Base-by-base conservation (phyloP, 1,140 invertebrate species). In the Drosophila triauraria region DNA sequence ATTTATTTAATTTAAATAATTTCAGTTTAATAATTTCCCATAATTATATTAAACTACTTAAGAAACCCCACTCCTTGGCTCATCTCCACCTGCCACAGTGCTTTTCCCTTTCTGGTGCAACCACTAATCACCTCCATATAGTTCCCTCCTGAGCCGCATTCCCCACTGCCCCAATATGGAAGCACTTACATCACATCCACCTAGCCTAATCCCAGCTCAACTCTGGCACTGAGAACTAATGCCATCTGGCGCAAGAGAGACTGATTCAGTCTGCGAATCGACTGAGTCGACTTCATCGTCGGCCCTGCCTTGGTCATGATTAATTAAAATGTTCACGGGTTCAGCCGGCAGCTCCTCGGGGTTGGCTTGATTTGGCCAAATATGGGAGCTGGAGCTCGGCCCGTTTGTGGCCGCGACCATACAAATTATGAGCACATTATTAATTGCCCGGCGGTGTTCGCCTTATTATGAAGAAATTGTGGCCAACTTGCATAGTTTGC, bases 371-470 rank as follows among this genome's bases (percentile, higher is more conserved):
- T 25, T 23, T 42, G n/a, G 51, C 85, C 74, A 65, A 78, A 88
- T 80, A 87, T 75, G 85, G 85, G 61, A 3, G 20, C 20, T 9
- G 62, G 42, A 40, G 64, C 38, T 59, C 44, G 48, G 69, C 81
- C 78, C 65, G 67, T 87, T 87, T 80, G 48, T 76, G 85, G 78
- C 54, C 48, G 60, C 48, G 62, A 68, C 75, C 78, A 86, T 86
- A 91, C 82, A 91, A 90, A 90, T 90, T 90, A 91, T 90, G 86
- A 91, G 86, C 79, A 72, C 82, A 86, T 90, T 90, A 90, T 90
- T 90, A 88, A 88, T 88, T 88, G 85, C 75, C 54, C 67, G 71
- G 47, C 46, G 32, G 32, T 59, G 65, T 54, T 88, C 62, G 62
- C 48, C 44, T 78, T 83, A 78, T 80, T 87, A 88, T 88, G 68